Evolutionary conservation across 2,888 invertebrate genomes (phyloP).

Genomic region (Actias luna): DNA sequence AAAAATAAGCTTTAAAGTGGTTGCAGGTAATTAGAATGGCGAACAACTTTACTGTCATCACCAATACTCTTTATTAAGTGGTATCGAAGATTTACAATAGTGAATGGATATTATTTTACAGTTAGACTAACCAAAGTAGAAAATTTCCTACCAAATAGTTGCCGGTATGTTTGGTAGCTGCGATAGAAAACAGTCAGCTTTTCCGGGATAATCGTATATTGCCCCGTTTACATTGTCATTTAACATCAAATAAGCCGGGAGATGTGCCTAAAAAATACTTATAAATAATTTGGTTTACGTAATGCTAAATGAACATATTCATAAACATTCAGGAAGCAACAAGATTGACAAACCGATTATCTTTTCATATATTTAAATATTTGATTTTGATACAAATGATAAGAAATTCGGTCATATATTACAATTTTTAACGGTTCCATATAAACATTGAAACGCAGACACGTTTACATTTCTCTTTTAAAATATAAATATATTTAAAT

Average conservation of each 20-base stretch:
- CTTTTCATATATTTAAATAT: too few relatives aligned
- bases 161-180: background rate
- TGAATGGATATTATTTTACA: background rate
- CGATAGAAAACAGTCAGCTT: background rate
- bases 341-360: too few relatives aligned
- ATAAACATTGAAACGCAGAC: background rate
- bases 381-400: background rate
- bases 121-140: background rate
- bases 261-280: background rate
- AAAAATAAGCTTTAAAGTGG: background rate
- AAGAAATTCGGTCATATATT: background rate
- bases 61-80: background rate
- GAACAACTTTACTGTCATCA: background rate
- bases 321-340: background rate
- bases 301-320: background rate
- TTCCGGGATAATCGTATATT: too few relatives aligned
- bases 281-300: too few relatives aligned
- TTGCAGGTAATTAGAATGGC: background rate
- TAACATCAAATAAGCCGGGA: background rate
- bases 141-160: background rate
- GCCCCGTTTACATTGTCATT: background rate
- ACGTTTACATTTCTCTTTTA: background rate
- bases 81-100: background rate
- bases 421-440: background rate
- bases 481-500: constrained; percentile 3